Conservation (phyloP, 2,797 vertebrate genomes). For the Avahi laniger region DNA sequence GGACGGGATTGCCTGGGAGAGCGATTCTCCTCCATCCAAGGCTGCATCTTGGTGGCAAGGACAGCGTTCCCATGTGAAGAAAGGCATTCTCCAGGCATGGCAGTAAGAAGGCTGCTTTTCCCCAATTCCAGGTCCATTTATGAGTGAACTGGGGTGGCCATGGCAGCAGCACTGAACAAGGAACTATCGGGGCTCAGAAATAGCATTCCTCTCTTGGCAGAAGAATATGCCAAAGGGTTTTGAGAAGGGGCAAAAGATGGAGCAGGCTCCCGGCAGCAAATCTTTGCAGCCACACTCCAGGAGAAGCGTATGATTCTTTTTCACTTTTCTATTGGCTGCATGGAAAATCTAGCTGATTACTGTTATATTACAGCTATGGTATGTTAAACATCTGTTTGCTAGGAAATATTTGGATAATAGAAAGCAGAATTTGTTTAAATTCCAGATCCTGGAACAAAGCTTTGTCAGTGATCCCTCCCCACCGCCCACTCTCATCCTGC, state of each 20-base stretch:
- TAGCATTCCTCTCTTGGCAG: neutral
- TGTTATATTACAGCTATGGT: constrained; percentile 28
- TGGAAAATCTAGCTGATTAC: neutral
- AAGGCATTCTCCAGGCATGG: neutral
- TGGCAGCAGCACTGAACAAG: neutral
- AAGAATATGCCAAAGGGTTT: neutral
- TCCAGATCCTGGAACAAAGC: neutral
- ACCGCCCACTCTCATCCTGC: neutral
- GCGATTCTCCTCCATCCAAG: neutral
- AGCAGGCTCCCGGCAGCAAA: too few relatives aligned
- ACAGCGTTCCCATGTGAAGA: neutral
- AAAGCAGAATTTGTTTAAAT: constrained; percentile 61
- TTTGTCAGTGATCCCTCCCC: neutral
- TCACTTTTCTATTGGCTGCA: neutral
- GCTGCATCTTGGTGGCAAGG: neutral
- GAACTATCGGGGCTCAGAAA: too few relatives aligned
- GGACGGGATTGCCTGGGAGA: neutral
- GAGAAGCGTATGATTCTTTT: neutral
- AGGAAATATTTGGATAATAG: constrained; percentile 51
- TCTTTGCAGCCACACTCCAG: neutral
- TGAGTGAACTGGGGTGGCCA: neutral
- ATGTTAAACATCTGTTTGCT: constrained; percentile 64
- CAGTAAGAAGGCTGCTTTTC: neutral
- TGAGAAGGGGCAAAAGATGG: neutral
- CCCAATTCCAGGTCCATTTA: neutral